A percentile compares a stretch with the other conserved stretches of the same genome.
These are phyloP conservation scores for Synodontis membranacea DNA, from an alignment of 2,113 vertebrate species.

Conservation along the genomic window DNA sequence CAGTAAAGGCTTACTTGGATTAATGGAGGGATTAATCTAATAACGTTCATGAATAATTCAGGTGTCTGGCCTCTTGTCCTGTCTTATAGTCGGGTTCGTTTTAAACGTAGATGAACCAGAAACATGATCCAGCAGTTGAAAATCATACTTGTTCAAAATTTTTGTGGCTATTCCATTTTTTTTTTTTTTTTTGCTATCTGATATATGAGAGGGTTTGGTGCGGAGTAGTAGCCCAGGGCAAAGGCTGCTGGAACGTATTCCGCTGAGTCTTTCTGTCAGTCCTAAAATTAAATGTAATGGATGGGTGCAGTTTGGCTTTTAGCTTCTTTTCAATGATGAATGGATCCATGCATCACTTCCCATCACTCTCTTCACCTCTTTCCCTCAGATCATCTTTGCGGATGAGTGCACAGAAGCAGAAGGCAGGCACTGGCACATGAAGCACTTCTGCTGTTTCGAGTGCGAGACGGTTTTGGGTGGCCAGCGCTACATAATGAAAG, in stretches of 20 bases:
- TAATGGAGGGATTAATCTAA: conserved; percentile 12
- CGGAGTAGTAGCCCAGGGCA: background rate
- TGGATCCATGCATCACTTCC: conserved; percentile 15
- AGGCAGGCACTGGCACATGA: conserved; percentile 99
- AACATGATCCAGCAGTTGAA: background rate
- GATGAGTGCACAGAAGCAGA: conserved; percentile 98
- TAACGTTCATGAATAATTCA: conserved; percentile 32
- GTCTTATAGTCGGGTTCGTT: background rate
- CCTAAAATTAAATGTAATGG: conserved; percentile 19
- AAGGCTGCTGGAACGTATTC: background rate
- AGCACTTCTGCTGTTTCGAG: conserved; percentile 98
- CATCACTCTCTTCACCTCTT: conserved; percentile 2
- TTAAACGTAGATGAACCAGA: background rate
- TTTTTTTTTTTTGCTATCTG: background rate
- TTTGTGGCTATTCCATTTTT: background rate
- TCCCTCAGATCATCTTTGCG: conserved; percentile 90
- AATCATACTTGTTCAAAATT: background rate
- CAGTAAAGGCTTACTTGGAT: background rate
- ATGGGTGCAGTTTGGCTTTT: conserved; percentile 15
- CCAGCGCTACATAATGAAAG: conserved; percentile 99
- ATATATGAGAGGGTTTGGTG: background rate
- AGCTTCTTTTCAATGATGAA: conserved; percentile 13
- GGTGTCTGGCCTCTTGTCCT: background rate
- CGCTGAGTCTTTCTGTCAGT: background rate
- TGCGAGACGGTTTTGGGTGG: conserved; percentile 93